Evolutionary conservation across 2,797 vertebrate species (phyloP).

Genomic region (Pristis pectinata): DNA sequence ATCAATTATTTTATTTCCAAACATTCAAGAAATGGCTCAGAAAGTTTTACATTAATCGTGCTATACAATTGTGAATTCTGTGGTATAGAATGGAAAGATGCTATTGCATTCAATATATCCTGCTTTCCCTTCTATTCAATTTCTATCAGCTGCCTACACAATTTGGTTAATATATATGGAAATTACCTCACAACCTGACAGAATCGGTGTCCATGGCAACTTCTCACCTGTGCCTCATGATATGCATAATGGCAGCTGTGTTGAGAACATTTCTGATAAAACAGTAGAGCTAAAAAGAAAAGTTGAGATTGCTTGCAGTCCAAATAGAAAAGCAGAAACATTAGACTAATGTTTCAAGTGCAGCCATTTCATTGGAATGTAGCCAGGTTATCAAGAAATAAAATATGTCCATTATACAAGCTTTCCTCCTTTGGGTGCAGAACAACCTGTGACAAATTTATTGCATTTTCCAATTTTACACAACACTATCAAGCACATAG

Average conservation of each 20-base stretch:
- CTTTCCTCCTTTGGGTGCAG: background rate
- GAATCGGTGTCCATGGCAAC: conserved; percentile 25
- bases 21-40: background rate
- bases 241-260: background rate
- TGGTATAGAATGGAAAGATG: background rate
- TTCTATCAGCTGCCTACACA: background rate
- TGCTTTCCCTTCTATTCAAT: background rate
- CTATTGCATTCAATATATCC: background rate
- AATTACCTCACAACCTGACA: background rate
- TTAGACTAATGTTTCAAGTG: background rate
- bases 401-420: background rate
- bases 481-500: background rate
- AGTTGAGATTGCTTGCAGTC: background rate
- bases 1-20: too few relatives aligned
- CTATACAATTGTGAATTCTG: background rate
- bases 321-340: background rate
- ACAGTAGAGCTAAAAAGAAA: background rate
- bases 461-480: background rate
- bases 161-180: background rate
- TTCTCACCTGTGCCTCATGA: conserved; percentile 10
- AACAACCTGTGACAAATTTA: background rate
- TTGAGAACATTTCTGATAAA: background rate
- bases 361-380: background rate
- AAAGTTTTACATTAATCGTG: background rate
- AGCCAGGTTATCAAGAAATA: background rate